A percentile compares a stretch with the other conserved stretches of the same genome.
Evolutionary conservation across 1,140 invertebrate genomes (phyloP).

Genomic region (Temnothorax longispinosus): DNA sequence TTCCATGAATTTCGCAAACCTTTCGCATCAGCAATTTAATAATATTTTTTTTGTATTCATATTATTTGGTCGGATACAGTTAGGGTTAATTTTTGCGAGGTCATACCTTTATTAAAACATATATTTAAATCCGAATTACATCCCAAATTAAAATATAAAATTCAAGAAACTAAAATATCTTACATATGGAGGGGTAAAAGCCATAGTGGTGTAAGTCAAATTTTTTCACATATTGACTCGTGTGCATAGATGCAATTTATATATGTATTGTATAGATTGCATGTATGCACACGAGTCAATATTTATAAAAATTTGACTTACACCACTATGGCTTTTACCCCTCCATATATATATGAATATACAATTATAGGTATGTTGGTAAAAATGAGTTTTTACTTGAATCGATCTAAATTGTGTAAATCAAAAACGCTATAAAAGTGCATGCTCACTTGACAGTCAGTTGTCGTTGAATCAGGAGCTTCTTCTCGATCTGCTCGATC

Average conservation of each 20-base stretch:
- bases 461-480: constrained; percentile 95
- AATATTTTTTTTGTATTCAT: background rate
- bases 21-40: background rate
- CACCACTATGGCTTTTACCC: no score
- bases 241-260: no score
- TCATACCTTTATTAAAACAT: background rate
- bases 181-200: no score
- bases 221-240: no score
- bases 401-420: background rate
- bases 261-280: no score
- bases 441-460: constrained; percentile 93
- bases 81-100: background rate
- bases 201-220: no score
- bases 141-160: background rate
- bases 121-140: background rate
- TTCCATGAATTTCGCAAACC: background rate
- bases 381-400: background rate
- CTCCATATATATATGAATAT: background rate
- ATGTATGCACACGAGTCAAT: no score
- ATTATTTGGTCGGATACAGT: background rate
- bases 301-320: no score
- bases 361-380: background rate
- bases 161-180: background rate
- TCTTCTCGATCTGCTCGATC: constrained; percentile 98
- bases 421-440: background rate